A percentile compares a stretch with the other conserved stretches of the same genome.
These are phyloP conservation scores for Irena cyanogastra DNA, from an alignment of 2,113 vertebrate genomes.

Conservation along the genomic window DNA sequence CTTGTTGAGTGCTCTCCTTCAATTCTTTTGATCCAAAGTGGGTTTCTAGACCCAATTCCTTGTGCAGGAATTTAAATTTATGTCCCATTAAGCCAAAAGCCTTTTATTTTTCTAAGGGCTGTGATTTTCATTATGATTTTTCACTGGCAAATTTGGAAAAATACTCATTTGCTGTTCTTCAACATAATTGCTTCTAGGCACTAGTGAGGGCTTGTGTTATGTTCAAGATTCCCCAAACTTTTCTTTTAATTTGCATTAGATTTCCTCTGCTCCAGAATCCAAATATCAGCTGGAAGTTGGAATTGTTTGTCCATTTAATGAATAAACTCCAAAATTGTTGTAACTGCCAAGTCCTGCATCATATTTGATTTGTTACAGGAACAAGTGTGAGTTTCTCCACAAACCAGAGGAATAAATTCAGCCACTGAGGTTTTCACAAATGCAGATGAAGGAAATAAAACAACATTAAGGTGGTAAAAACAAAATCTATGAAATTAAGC, in stretches of 20 bases:
- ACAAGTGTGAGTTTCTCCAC: neutral
- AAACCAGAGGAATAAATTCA: neutral
- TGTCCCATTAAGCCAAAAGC: neutral
- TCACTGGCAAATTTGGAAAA: neutral
- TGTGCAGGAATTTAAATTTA: neutral
- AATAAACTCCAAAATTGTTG: neutral
- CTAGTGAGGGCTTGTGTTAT: neutral
- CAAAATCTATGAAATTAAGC: neutral
- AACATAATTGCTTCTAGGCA: neutral
- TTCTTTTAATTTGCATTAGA: fast-evolving
- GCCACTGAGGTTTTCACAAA: neutral
- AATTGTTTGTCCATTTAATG: neutral
- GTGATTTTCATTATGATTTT: neutral
- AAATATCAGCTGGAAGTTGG: neutral
- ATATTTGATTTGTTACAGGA: fast-evolving
- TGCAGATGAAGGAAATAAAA: neutral
- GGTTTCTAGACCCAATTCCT: neutral
- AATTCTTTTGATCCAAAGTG: neutral
- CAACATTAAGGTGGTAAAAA: neutral
- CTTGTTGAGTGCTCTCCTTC: neutral
- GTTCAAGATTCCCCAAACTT: neutral
- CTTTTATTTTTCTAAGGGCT: neutral
- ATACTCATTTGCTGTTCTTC: neutral
- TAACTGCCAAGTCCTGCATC: fast-evolving
- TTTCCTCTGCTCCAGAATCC: neutral